Evolutionary conservation across 1,140 invertebrate genomes (phyloP), one percentile per base, ranked within the genome.

Genomic region (Radopholus similis): DNA sequence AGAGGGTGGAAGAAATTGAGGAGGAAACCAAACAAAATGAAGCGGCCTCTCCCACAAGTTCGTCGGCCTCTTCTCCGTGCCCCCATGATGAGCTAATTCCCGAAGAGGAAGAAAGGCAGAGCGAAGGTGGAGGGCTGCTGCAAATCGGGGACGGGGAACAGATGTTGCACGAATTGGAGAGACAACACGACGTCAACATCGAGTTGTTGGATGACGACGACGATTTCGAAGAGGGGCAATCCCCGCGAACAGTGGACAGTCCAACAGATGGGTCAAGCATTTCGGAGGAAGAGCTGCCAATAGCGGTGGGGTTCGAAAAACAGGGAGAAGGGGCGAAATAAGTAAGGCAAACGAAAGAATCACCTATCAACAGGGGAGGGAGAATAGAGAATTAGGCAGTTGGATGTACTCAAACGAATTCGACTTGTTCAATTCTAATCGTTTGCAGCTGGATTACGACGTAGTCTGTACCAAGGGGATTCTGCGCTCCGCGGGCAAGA

Each of bases 381-480:
- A 2, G 18, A 18, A 47, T 47, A 47, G 18, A 47, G 23, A 4
- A 2, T 18, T 4, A 47, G 18, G 44, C 26, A 51, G 3, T 3
- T 51, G 23, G 3, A 4, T 51, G 23, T 26, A 53, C 34, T 53
- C 15, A 15, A 53, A 53, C 2, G 2, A 15, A n/a, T 21, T n/a
- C 3, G 3, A 11, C 15, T n/a, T 15, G 28, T 63, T 73, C 23
- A 72, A 71, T 71, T 71, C 42, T 70, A 75, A 21, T 66, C 71
- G 38, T 34, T 64, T 32, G 18, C 18, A 9, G 18, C 18, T 18
- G 32, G 28, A 30, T 21, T 30, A 44, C 44, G 34, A 40, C 18
- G n/a, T n/a, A n/a, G n/a, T 21, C 18, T 15, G 21, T 13, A 21
- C 53, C 47, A 76, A 74, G 66, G 60, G 72, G 9, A 72, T 71